Evolutionary conservation across 2,888 invertebrate genomes (phyloP).

Genomic region (Agrenia bidenticulata): DNA sequence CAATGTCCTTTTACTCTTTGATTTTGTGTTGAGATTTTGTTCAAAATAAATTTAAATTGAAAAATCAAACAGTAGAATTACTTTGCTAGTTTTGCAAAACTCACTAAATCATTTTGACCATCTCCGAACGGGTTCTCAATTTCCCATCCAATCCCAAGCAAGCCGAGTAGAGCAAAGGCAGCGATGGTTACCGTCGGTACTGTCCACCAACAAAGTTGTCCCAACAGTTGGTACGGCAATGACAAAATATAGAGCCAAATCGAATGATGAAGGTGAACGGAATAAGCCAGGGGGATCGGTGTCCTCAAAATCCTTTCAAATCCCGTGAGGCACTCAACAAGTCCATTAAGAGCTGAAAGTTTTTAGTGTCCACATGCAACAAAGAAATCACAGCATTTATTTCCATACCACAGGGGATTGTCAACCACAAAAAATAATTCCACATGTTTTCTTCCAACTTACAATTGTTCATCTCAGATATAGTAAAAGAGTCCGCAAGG

Average conservation of each 20-base stretch:
- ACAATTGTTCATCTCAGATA: conserved; percentile 45
- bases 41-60: too few species aligned
- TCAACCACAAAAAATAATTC: too few species aligned
- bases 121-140: conserved; percentile 46
- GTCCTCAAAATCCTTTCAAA: conserved; percentile 46
- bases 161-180: conserved; percentile 39
- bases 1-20: too few species aligned
- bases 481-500: conserved; percentile 33
- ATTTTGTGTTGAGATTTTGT: too few species aligned
- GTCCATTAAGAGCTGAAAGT: conserved; percentile 32
- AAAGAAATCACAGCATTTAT: too few species aligned
- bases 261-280: conserved; percentile 45
- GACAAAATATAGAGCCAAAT: conserved; percentile 42
- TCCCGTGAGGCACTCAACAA: conserved; percentile 43
- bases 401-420: too few species aligned
- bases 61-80: too few species aligned
- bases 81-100: too few species aligned
- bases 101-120: conserved; percentile 37
- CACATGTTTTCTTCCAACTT: neutral
- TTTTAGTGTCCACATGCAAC: too few species aligned
- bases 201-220: conserved; percentile 34
- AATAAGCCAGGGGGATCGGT: conserved; percentile 46
- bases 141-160: conserved; percentile 42
- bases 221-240: conserved; percentile 38
- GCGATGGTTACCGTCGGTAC: conserved; percentile 35